phyloP scores from a whole-genome alignment of 2,113 vertebrate genomes.

The Tiliqua scincoides region DNA sequence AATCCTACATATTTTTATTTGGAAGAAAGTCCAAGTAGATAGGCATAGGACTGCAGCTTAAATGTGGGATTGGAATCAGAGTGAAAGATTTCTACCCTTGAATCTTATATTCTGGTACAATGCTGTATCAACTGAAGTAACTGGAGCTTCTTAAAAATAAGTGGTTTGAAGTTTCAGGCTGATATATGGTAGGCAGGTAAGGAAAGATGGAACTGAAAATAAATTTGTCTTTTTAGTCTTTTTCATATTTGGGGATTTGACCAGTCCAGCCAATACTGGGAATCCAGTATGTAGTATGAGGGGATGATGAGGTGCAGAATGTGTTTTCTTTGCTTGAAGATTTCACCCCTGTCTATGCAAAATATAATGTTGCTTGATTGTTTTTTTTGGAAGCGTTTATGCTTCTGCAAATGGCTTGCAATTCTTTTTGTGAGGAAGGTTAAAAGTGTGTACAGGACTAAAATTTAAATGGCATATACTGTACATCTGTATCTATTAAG shows the following conservation, averaged over 20 bases:
- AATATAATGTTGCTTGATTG: constrained; percentile 69
- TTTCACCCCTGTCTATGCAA: constrained; percentile 73
- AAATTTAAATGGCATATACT: constrained; percentile 68
- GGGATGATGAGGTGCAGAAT: constrained; percentile 60
- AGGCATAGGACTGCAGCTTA: too few species aligned
- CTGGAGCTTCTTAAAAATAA: not conserved
- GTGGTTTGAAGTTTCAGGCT: not conserved
- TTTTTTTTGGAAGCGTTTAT: constrained; percentile 69
- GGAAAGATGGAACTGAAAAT: not conserved
- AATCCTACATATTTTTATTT: too few species aligned
- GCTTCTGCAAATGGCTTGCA: constrained; percentile 73
- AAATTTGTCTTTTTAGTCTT: not conserved
- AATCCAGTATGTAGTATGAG: constrained; percentile 49
- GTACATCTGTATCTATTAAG: constrained; percentile 57
- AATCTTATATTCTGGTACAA: not conserved
- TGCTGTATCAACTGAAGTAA: not conserved
- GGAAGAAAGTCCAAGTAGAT: too few species aligned
- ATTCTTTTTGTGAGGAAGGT: constrained; percentile 71
- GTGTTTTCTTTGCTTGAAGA: constrained; percentile 69
- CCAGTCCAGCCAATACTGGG: constrained; percentile 47
- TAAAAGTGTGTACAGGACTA: constrained; percentile 65
- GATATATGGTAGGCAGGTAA: not conserved
- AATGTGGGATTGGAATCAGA: not conserved
- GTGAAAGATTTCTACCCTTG: not conserved
- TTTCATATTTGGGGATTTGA: constrained; percentile 63